Evolutionary conservation across 2,797 vertebrate species (phyloP), one percentile per base, ranked within the genome.

Genomic region (Anas bernieri): DNA sequence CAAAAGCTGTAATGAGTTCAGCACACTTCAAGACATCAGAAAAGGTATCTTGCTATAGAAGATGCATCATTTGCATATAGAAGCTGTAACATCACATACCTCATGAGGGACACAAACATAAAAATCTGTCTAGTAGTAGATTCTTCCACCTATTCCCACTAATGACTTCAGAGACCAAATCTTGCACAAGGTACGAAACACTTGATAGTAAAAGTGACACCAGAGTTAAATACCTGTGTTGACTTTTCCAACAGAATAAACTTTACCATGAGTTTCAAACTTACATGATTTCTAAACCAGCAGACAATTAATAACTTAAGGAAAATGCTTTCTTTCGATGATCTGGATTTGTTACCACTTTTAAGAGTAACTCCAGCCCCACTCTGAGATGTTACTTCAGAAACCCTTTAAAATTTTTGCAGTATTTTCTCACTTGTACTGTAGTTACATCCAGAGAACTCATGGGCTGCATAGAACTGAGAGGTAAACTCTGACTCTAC

Each of bases 1-100:
- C 90, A 94, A 94, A 96, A 93, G 63, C 85, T 90, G n/a, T 91
- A 96, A 96, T 94, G 86, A 93, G 86, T 87, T 96, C 96, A 96
- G 74, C 86, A 92, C 91, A 90, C 74, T 95, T 93, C 41, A 75
- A 91, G 83, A 83, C 78, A 90, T 79, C 76, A 84, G 91, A 75
- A 92, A 75, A 78, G 50, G 55, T 63, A 54, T 76, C 64, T 43
- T 88, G 54, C 43, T 54, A 77, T 79, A 80, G 90, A 76, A 87
- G 80, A 76, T 62, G 50, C 70, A 80, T 83, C 79, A 81, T 93
- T 88, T 88, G 64, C 56, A 45, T 92, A 72, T 20, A 86, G 72
- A 88, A 90, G 33, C 33, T 64, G 15, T 82, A 84, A 80, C 26
- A 64, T 68, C 62, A 81, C 67, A 59, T 88, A 86, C 50, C 45